phyloP scores from a whole-genome alignment of 2,113 vertebrate species.

The Forbesichthys papilliferus region DNA sequence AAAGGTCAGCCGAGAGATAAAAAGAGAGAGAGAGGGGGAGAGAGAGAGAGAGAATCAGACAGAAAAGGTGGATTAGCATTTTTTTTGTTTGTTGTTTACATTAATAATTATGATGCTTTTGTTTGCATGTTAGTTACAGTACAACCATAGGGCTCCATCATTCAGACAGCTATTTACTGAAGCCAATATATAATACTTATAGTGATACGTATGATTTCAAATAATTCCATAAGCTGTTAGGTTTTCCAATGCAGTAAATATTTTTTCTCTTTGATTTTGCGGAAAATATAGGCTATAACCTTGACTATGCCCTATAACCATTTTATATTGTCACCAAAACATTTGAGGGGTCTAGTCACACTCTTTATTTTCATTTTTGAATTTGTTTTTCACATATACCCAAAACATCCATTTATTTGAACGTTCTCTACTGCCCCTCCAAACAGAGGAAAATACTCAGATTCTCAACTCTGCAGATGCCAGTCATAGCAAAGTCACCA shows the following conservation, averaged over 20 bases:
- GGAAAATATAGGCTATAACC: conserved; percentile 6
- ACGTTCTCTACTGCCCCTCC: conserved; percentile 31
- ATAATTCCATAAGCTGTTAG: conserved; percentile 52
- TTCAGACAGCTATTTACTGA: conserved; percentile 57
- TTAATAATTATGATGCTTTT: not conserved
- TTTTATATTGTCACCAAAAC: conserved; percentile 1
- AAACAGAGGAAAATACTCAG: conserved; percentile 74
- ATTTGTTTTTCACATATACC: conserved; percentile 30
- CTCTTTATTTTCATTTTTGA: not conserved
- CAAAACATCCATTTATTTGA: conserved; percentile 49
- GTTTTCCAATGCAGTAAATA: conserved; percentile 32
- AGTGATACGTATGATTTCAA: conserved; percentile 31
- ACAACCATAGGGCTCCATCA: conserved; percentile 36
- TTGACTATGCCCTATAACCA: not conserved
- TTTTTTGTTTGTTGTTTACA: not conserved
- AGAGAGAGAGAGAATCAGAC: conserved; percentile 17
- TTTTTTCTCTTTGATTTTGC: conserved; percentile 29
- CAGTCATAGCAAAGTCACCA: conserved; percentile 74
- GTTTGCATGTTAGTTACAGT: conserved; percentile 24
- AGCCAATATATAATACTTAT: conserved; percentile 56
- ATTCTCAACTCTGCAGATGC: conserved; percentile 66
- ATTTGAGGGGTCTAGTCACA: not conserved
- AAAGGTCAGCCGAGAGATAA: conserved; percentile 8
- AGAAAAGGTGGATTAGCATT: not conserved
- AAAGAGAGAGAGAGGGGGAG: conserved; percentile 9